Evolutionary conservation across 2,113 vertebrate genomes (phyloP).

Genomic region (Charadrius vociferus): DNA sequence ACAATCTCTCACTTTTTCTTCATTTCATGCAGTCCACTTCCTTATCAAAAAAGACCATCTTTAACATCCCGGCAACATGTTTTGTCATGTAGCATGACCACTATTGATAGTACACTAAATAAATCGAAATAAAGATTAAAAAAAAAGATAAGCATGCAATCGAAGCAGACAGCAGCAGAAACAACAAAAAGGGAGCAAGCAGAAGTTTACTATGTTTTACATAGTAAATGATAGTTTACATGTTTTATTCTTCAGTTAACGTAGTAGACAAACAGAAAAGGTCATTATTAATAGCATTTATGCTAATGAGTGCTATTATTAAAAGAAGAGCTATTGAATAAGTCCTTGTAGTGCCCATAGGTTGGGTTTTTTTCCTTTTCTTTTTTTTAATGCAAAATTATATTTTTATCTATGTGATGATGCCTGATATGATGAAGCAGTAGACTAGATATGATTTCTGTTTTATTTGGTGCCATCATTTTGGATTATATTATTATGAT

Average conservation of each 20-base stretch:
- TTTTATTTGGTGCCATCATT: constrained; percentile 38
- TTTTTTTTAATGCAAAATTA: background rate
- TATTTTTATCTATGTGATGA: background rate
- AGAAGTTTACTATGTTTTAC: background rate
- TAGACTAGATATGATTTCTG: background rate
- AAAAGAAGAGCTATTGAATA: background rate
- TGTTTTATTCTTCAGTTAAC: background rate
- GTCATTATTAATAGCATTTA: background rate
- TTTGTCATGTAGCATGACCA: background rate
- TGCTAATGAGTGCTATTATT: background rate
- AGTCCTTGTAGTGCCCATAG: background rate
- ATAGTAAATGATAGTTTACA: background rate
- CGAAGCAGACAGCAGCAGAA: background rate
- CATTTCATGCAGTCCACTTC: background rate
- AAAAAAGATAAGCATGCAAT: background rate
- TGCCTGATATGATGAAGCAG: background rate
- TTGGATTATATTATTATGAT: constrained; percentile 40
- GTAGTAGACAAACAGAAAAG: background rate
- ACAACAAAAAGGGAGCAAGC: background rate
- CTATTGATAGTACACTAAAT: background rate
- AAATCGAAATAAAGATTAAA: background rate
- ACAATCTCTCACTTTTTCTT: background rate
- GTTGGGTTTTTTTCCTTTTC: background rate
- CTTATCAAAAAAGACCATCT: background rate
- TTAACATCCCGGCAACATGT: background rate